Percentiles rank a stretch among this genome's conserved stretches.
Conservation (phyloP, 1,140 invertebrate genomes). For the Heliothis subflexa region DNA sequence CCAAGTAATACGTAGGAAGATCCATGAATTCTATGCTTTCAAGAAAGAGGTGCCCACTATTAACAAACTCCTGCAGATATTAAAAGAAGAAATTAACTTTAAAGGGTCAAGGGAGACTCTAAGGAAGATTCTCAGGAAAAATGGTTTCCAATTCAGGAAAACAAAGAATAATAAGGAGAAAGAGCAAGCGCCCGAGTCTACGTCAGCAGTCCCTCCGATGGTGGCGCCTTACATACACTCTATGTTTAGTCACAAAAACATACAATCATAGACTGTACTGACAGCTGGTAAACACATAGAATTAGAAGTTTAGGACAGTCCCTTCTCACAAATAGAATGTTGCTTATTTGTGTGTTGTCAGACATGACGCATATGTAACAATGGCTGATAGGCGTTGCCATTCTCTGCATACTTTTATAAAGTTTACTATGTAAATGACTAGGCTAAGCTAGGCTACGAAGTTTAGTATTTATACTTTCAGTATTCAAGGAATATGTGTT, state of each 20-base stretch:
- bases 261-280: slow-evolving; percentile 66
- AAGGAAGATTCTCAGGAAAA: slow-evolving; percentile 78
- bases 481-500: too few species aligned
- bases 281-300: background rate
- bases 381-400: too few species aligned
- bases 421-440: too few species aligned
- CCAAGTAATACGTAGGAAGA: slow-evolving; percentile 79
- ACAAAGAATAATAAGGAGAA: slow-evolving; percentile 81
- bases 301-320: background rate
- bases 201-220: slow-evolving; percentile 72
- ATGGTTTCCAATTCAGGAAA: slow-evolving; percentile 81
- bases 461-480: too few species aligned
- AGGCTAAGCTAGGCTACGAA: too few species aligned
- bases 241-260: slow-evolving; percentile 80
- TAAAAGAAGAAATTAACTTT: slow-evolving; percentile 81
- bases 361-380: too few species aligned
- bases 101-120: slow-evolving; percentile 80
- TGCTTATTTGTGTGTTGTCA: too few species aligned
- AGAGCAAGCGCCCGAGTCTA: slow-evolving; percentile 69
- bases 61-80: slow-evolving; percentile 78
- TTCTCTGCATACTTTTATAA: too few species aligned
- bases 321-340: background rate
- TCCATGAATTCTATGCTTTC: slow-evolving; percentile 81
- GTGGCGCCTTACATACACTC: slow-evolving; percentile 79
- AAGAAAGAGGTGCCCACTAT: slow-evolving; percentile 83